Evolutionary conservation across 2,888 invertebrate genomes (phyloP), one percentile per base, ranked within the genome.

Genomic region (Brenthis ino): DNA sequence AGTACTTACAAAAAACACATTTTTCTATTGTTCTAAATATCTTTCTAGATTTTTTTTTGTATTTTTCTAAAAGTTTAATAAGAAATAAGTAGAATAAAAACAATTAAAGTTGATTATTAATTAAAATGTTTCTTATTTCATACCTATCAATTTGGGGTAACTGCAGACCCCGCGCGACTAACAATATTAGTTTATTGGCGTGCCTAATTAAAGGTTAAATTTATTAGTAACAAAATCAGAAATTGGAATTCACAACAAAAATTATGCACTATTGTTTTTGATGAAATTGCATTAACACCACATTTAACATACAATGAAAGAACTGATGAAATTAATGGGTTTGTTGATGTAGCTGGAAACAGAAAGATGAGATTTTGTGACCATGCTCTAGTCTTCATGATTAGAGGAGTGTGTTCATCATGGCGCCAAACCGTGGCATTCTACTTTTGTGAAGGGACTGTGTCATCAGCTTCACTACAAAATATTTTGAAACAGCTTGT

Each of bases 381-480:
- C 51, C 70, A 72, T 63, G 65, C 68, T 16, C 48, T 70, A 16
- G 68, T 72, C 66, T 67, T 70, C 37, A 72, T 70, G 66, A 14
- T 71, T 2, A 55, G 65, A 61, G 69, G 56, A 48, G 57, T 72
- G 53, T 69, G 69, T 43, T 65, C 63, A 28, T 55, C 58, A 3
- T 69, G 69, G 72, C 60, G 57, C 55, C 64, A 66, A 63, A 11
- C n/a, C n/a, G 24, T 67, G 14, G 60, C 55, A n/a, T 67, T 54
- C n/a, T 67, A 61, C 48, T 67, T 58, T 56, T 67, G 61, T 16
- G 61, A 67, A 55, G 67, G 67, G 6, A 55, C 67, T 24, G 48
- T 56, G 24, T 20, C 67, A 43, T 16, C 61, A 24, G 24, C 55
- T n/a, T n/a, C 51, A 13, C 51, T 51, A n/a, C 14, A 51, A 16